Base-by-base conservation (phyloP, 2,888 invertebrate species). In the Deilephila elpenor region DNA sequence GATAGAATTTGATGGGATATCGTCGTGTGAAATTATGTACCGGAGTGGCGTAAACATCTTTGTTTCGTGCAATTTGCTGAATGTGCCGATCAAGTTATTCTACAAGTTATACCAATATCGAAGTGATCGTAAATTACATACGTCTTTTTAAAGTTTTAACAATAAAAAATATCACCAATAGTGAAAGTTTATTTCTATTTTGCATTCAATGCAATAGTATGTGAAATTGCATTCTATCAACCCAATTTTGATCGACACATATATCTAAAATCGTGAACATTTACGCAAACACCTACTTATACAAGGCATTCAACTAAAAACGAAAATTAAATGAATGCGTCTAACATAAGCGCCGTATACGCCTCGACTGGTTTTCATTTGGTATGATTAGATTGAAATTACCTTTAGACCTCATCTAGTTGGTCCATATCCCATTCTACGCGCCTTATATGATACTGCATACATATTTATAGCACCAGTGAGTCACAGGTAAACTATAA, bases 371-470 rank as follows among this genome's bases (percentile, higher is more conserved):
- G 67, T 67, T 67, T 67, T 44, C 25, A 74, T 76, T 76, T 75
- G 76, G 76, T 75, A 73, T 75, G 70, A 75, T 78, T 74, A 71
- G 74, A 73, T 71, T 71, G 60, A 34, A 73, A 71, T 76, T 62
- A 74, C 71, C 74, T 74, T 61, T 34, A 71, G 70, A 62, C 62
- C 62, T 62, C 62, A 44, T 67, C 67, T 51, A 51, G 67, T 67
- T 25, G 25, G 67, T 25, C 67, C 25, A 25, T 51, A 67, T 67
- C 25, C 67, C 62, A 62, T 34, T 62, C 62, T 67, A 67, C 44
- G 6, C 44, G 25, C 67, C 67, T 25, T 67, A 67, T 67, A 67
- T 51, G 67, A 20, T 14, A 8, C 34, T 20, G 44, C 51, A 67
- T 67, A 67, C 44, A 67, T 67, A 67, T 67, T 51, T 51, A 67